Evolutionary conservation across 2,113 vertebrate species (phyloP).

Genomic region (Callopanchax toddi): DNA sequence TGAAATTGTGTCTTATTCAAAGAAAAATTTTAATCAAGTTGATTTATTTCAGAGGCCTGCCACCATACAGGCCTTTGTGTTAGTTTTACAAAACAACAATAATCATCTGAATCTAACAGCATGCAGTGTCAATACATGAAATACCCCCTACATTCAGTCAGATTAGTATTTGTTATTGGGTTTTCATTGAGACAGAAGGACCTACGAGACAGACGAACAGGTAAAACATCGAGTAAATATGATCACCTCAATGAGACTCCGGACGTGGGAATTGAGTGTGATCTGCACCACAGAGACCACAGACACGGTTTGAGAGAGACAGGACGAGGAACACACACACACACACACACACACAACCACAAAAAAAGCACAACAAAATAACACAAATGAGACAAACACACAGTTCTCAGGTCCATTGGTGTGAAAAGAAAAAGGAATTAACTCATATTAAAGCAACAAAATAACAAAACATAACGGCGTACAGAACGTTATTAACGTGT

Average conservation of each 20-base stretch:
- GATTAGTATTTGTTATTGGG: constrained; percentile 58
- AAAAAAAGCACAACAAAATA: constrained; percentile 67
- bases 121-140: constrained; percentile 55
- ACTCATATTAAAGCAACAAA: constrained; percentile 19
- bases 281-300: constrained; percentile 80
- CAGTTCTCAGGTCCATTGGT: constrained; percentile 50
- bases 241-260: constrained; percentile 87
- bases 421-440: constrained; percentile 44
- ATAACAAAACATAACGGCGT: constrained; percentile 37
- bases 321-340: constrained; percentile 56
- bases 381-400: constrained; percentile 63
- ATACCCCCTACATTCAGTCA: constrained; percentile 15
- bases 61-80: background rate
- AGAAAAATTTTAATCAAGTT: background rate
- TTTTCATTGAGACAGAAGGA: constrained; percentile 25
- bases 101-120: constrained; percentile 20
- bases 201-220: constrained; percentile 59
- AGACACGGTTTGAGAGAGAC: constrained; percentile 61
- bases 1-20: background rate
- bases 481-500: constrained; percentile 64
- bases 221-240: constrained; percentile 71
- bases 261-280: constrained; percentile 86
- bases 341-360: constrained; percentile 54
- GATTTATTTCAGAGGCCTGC: background rate
- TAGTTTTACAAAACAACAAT: constrained; percentile 3